Evolutionary conservation across 2,888 invertebrate genomes (phyloP).

Genomic region (Drosophila sordidula): DNA sequence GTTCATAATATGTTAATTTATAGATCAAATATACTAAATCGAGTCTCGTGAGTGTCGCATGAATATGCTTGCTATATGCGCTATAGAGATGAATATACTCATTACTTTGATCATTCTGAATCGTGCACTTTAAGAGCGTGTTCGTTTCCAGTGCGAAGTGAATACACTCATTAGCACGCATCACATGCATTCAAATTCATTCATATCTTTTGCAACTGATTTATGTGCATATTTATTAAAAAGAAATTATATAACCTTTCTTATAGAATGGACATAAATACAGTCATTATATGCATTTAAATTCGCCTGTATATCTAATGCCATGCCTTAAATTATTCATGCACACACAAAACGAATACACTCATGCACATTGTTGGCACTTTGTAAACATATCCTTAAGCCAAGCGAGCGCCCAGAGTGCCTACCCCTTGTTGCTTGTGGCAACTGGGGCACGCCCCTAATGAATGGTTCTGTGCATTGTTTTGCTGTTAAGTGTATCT

Average conservation of each 20-base stretch:
- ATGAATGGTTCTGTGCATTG: constrained; percentile 62
- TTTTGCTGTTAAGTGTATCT: constrained; percentile 73
- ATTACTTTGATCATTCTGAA: no score
- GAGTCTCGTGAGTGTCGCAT: no score
- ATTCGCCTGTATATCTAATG: not conserved
- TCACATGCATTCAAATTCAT: not conserved
- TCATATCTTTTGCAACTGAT: not conserved
- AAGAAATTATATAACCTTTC: not conserved
- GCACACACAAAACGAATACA: constrained; percentile 4
- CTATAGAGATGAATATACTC: not conserved
- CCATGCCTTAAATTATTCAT: not conserved
- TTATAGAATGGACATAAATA: constrained; percentile 8
- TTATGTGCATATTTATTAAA: not conserved
- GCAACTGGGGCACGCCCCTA: constrained; percentile 66
- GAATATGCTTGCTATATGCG: no score
- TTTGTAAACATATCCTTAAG: constrained; percentile 58
- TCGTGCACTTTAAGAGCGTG: no score
- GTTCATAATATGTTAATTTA: no score
- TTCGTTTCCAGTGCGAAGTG: not conserved
- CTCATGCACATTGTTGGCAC: constrained; percentile 32
- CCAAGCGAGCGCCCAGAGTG: constrained; percentile 14
- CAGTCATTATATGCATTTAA: constrained; percentile 2
- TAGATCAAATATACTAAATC: no score
- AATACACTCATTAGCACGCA: not conserved
- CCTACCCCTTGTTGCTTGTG: constrained; percentile 8